Conservation (phyloP, 2,113 vertebrate genomes). For the Aspiorhynchus laticeps region DNA sequence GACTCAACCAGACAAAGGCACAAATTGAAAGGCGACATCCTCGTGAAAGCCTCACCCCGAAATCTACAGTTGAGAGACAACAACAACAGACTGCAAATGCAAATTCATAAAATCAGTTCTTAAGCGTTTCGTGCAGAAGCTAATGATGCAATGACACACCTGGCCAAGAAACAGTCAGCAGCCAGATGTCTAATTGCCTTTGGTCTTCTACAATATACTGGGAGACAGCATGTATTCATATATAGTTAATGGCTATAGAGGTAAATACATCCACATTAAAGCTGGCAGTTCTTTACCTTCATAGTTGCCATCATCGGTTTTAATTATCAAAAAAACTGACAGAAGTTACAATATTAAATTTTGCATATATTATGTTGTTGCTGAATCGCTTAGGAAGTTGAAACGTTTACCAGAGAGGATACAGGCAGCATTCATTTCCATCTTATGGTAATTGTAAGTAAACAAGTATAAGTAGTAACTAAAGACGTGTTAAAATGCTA, state of each 20-base stretch:
- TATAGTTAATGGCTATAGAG: not conserved
- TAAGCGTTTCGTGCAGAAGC: not conserved
- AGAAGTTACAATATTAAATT: too few relatives aligned
- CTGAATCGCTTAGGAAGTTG: not conserved
- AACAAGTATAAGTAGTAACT: not conserved
- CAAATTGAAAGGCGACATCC: conserved; percentile 36
- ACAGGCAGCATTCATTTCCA: not conserved
- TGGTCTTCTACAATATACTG: conserved; percentile 9
- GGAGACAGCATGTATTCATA: conserved; percentile 5
- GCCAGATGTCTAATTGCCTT: conserved; percentile 11
- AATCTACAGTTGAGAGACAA: not conserved
- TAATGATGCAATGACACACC: conserved; percentile 15
- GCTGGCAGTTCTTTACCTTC: not conserved
- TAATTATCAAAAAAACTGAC: not conserved
- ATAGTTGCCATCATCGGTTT: not conserved
- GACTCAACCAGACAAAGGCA: conserved; percentile 3
- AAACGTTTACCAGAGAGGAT: not conserved
- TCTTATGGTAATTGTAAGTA: not conserved
- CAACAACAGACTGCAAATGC: conserved; percentile 11
- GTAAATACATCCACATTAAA: not conserved
- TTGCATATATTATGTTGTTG: not conserved
- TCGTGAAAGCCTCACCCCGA: not conserved
- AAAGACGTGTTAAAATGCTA: not conserved
- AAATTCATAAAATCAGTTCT: conserved; percentile 2
- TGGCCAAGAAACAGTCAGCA: conserved; percentile 2